Conservation (phyloP, 2,888 invertebrate genomes). For the Dasypogon diadema region DNA sequence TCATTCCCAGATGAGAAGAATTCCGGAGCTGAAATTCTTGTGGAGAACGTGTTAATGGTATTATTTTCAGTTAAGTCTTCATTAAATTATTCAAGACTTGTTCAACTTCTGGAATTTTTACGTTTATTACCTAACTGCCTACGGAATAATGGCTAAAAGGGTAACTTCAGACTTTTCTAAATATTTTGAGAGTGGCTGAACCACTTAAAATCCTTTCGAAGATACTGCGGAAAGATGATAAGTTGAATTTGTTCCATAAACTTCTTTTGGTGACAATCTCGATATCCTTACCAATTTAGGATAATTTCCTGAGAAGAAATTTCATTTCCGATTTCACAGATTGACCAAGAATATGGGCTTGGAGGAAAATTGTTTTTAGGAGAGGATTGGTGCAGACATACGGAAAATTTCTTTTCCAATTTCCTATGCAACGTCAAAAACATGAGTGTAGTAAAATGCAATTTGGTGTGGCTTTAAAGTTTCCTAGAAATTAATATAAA, state of each 20-base stretch:
- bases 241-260: slow-evolving; percentile 9
- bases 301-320: slow-evolving; percentile 39
- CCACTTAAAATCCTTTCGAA: background rate
- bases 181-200: slow-evolving; percentile 19
- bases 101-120: slow-evolving; percentile 43
- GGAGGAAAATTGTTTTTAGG: background rate
- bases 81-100: slow-evolving; percentile 47
- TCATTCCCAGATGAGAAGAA: background rate
- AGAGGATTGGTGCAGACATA: background rate
- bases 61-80: slow-evolving; percentile 47
- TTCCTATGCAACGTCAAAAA: too few relatives aligned
- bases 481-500: too few relatives aligned
- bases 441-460: too few relatives aligned
- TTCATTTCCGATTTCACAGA: slow-evolving; percentile 24
- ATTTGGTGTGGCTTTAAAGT: too few relatives aligned
- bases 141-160: background rate
- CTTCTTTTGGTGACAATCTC: background rate
- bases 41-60: slow-evolving; percentile 43
- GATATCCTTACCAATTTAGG: slow-evolving; percentile 38
- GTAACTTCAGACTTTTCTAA: background rate
- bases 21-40: slow-evolving; percentile 37
- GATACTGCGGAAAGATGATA: background rate
- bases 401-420: background rate
- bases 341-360: background rate
- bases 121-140: slow-evolving; percentile 5